phyloP scores from a whole-genome alignment of 2,113 vertebrate genomes.

The Onychostruthus taczanowskii region DNA sequence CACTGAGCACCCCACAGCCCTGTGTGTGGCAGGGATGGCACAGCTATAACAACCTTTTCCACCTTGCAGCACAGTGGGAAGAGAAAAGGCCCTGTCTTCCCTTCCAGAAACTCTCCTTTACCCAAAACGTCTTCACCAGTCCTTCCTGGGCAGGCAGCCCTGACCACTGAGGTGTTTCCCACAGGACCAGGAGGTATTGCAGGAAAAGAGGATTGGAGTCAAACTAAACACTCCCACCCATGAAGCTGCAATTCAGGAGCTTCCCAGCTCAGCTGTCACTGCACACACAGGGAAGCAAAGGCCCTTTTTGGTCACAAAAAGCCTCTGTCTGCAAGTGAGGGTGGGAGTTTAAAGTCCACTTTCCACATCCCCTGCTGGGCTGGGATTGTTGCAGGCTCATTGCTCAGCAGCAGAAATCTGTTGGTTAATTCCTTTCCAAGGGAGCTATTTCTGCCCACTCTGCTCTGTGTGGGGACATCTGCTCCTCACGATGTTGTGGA shows the following conservation, averaged over 20 bases:
- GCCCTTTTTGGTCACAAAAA: background rate
- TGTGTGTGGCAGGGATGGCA: background rate
- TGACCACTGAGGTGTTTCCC: background rate
- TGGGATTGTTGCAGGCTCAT: rapidly evolving
- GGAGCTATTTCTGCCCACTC: background rate
- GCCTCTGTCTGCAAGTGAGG: rapidly evolving
- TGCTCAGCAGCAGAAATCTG: background rate
- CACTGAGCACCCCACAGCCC: background rate
- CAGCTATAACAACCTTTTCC: background rate
- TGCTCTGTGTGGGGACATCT: rapidly evolving
- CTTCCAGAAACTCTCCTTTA: background rate
- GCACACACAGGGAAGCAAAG: background rate
- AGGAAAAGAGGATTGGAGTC: background rate
- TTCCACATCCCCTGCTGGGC: background rate
- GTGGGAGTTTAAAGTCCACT: background rate
- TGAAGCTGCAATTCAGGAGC: background rate
- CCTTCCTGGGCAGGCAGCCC: background rate
- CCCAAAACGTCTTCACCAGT: background rate
- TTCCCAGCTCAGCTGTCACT: background rate
- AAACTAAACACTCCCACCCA: background rate
- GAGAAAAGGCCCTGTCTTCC: background rate
- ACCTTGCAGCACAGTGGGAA: background rate
- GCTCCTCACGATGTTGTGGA: background rate
- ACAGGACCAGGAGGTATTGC: rapidly evolving
- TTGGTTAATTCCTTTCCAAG: background rate